Evolutionary conservation across 2,888 invertebrate genomes (phyloP).

Genomic region (Sminthurinus aureus): DNA sequence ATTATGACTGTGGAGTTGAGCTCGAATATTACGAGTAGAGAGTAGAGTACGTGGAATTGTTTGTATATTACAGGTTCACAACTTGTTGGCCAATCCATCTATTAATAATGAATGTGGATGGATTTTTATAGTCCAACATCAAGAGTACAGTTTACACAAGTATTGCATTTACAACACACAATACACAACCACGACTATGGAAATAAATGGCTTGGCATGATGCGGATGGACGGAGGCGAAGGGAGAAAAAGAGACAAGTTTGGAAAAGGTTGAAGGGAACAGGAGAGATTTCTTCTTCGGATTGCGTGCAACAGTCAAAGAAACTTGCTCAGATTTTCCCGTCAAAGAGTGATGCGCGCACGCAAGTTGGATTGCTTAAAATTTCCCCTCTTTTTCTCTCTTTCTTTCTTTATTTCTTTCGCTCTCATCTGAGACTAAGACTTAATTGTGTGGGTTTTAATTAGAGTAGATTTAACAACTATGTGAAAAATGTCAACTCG

Average conservation of each 20-base stretch:
- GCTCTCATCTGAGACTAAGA: not conserved
- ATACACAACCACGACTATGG: too few species aligned
- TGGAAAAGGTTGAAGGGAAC: conserved; percentile 25
- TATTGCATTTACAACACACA: too few species aligned
- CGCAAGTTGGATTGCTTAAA: conserved; percentile 45
- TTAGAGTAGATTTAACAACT: conserved; percentile 56
- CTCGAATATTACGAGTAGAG: too few species aligned
- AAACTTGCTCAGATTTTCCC: conserved; percentile 57
- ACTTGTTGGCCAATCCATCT: not conserved
- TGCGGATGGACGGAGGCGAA: too few species aligned
- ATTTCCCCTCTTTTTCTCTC: conserved; percentile 24
- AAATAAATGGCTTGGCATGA: too few species aligned
- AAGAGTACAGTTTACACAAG: too few species aligned
- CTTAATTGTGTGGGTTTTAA: conserved; percentile 58
- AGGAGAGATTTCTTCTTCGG: conserved; percentile 21
- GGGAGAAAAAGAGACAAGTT: not conserved
- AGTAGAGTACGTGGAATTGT: too few species aligned
- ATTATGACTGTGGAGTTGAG: too few species aligned
- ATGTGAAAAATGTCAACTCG: conserved; percentile 58
- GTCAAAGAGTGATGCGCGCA: conserved; percentile 50
- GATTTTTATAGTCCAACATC: too few species aligned
- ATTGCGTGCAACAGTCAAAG: conserved; percentile 53
- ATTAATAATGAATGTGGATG: not conserved
- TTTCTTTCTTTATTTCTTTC: too few species aligned
- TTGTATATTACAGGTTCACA: too few species aligned